Evolutionary conservation across 2,113 vertebrate species (phyloP), one percentile per base, ranked within the genome.

Genomic region (Mastomys coucha): DNA sequence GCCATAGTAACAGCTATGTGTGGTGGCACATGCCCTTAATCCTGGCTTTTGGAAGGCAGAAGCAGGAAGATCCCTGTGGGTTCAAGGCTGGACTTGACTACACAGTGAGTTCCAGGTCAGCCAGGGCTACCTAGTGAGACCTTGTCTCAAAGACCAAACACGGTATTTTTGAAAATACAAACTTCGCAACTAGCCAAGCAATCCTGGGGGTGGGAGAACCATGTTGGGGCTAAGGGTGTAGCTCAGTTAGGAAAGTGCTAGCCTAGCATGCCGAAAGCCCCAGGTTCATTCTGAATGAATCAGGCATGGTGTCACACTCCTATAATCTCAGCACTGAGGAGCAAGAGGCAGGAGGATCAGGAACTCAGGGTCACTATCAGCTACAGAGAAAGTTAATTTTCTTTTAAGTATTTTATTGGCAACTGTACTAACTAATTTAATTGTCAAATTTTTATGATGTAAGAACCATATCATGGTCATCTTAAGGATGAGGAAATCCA

Each of bases 401-500:
- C 26, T 24, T 76, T 77, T 49, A 88, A n/a, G 36, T 5, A 73
- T 33, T 67, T 89, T 49, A 39, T 20, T 24, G 19, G 12, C 16
- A 49, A 84, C 78, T 70, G 5, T 39, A 42, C 8, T 93, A 33
- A 53, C 5, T 93, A 26, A 85, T 85, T 91, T 88, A 78, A 93
- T 76, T 75, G 33, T 85, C 49, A 80, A 63, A 85, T 12, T 85
- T 70, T 60, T 88, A 11, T 70, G 75, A 76, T 17, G 73, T 91
- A 39, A 49, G 22, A 70, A 51, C 20, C 14, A 16, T 31, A 69
- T 82, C 36, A 53, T 45, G 51, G 65, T 3, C 36, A 36, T 60
- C 65, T 89, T 75, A 33, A n/a, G 39, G 60, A 75, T 69, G 28
- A 80, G 39, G 69, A 95, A 92, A 94, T 33, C 20, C 49, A 92